These are phyloP conservation scores for Thinocorus orbignyianus DNA, from an alignment of 2,113 vertebrate species.

Conservation along the genomic window DNA sequence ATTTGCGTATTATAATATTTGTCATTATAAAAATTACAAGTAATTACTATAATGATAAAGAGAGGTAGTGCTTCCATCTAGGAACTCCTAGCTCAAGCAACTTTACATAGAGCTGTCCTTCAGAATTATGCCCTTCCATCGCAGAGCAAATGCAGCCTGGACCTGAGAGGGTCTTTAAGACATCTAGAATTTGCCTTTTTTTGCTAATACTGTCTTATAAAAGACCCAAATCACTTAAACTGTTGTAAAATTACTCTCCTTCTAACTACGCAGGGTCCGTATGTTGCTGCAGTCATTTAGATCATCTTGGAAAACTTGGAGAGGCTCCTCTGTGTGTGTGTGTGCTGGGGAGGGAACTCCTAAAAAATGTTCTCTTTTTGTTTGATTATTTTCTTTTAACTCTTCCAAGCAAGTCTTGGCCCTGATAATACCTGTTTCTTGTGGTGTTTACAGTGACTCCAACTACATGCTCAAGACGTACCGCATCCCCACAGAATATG, in stretches of 20 bases:
- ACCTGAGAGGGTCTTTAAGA: background rate
- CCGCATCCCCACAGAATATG: background rate
- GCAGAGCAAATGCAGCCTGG: background rate
- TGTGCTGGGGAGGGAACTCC: accelerated
- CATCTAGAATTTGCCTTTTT: background rate
- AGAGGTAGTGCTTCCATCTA: background rate
- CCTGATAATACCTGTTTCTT: background rate
- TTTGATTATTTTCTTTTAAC: background rate
- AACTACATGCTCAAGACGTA: accelerated
- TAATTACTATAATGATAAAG: background rate
- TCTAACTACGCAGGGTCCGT: background rate
- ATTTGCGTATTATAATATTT: too few species aligned
- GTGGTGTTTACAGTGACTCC: background rate
- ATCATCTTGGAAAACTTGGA: background rate
- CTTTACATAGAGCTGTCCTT: background rate
- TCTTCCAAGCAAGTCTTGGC: background rate
- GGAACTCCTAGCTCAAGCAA: background rate
- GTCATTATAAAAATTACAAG: background rate
- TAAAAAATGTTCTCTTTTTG: background rate
- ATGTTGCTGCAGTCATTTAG: background rate
- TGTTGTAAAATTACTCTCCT: background rate
- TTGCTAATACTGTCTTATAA: background rate
- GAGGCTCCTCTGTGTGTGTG: background rate
- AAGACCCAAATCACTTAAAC: background rate
- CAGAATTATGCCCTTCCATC: background rate